Evolutionary conservation across 35 echinoderm and acorn worm species (phyloP).

Genomic region (Diadema setosum): DNA sequence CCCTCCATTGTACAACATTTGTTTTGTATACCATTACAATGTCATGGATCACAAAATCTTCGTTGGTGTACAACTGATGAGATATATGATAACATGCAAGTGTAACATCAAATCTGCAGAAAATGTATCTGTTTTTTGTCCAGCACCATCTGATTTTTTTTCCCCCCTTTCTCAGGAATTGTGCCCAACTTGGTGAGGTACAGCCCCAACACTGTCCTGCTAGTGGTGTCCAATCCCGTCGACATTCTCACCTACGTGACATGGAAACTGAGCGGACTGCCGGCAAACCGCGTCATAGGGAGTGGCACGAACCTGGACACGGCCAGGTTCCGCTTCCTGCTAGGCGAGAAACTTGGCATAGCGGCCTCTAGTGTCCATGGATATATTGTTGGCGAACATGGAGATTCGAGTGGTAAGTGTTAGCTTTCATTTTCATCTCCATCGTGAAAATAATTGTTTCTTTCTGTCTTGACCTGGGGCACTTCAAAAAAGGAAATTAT

Average conservation of each 20-base stretch:
- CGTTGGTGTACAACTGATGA: no score
- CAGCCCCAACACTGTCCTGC: constrained; percentile 64
- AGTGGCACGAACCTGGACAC: constrained; percentile 89
- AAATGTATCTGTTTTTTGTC: no score
- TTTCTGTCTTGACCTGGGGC: no score
- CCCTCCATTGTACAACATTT: no score
- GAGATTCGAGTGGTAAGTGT: constrained; percentile 78
- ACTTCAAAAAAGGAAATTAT: no score
- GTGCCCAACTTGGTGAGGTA: constrained; percentile 79
- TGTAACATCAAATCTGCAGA: no score
- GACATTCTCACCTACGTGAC: constrained; percentile 85
- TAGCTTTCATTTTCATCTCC: no score
- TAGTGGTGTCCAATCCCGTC: constrained; percentile 90
- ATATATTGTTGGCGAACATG: constrained; percentile 91
- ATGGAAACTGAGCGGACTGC: constrained; percentile 88
- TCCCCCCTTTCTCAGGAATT: constrained; percentile 49
- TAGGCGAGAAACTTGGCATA: constrained; percentile 81
- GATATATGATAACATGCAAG: no score
- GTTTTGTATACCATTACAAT: no score
- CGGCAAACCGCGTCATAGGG: constrained; percentile 67
- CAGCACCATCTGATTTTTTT: no score
- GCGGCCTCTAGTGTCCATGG: constrained; percentile 88
- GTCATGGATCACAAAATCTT: no score
- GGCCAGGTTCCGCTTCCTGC: constrained; percentile 76
- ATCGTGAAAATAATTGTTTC: no score